These are phyloP conservation scores for Caracal caracal DNA, from an alignment of 2,113 vertebrate species.

Conservation along the genomic window DNA sequence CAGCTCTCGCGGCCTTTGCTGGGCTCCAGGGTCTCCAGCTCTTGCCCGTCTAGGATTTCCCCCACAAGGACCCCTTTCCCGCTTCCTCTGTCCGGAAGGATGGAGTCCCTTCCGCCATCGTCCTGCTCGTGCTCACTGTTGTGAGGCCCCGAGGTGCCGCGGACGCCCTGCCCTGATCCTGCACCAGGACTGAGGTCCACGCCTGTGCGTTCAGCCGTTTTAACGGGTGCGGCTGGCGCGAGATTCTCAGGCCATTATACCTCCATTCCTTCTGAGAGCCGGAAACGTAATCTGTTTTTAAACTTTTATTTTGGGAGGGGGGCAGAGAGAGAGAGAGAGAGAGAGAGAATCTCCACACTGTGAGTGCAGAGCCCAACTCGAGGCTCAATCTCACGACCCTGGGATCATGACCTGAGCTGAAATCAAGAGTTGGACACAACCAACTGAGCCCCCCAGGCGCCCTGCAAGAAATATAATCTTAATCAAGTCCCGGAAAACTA, in stretches of 20 bases:
- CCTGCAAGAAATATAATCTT: background rate
- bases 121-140: rapidly evolving
- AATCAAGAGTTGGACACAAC: too few species aligned
- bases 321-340: too few species aligned
- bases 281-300: background rate
- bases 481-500: background rate
- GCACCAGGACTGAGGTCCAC: background rate
- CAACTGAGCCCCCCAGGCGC: too few species aligned
- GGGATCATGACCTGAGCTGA: too few species aligned
- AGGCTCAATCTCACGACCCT: too few species aligned
- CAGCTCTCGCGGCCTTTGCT: background rate
- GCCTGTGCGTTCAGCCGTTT: background rate
- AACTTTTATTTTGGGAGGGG: too few species aligned
- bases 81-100: background rate
- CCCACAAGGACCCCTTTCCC: background rate
- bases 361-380: too few species aligned
- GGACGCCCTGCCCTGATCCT: background rate
- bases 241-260: background rate
- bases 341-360: too few species aligned
- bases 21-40: background rate
- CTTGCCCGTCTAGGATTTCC: background rate
- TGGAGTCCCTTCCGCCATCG: rapidly evolving
- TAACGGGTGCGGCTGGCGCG: rapidly evolving
- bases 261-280: background rate
- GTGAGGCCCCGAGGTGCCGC: background rate